Evolutionary conservation across 2,888 invertebrate genomes (phyloP).

Genomic region (Pseudanteris insignis): DNA sequence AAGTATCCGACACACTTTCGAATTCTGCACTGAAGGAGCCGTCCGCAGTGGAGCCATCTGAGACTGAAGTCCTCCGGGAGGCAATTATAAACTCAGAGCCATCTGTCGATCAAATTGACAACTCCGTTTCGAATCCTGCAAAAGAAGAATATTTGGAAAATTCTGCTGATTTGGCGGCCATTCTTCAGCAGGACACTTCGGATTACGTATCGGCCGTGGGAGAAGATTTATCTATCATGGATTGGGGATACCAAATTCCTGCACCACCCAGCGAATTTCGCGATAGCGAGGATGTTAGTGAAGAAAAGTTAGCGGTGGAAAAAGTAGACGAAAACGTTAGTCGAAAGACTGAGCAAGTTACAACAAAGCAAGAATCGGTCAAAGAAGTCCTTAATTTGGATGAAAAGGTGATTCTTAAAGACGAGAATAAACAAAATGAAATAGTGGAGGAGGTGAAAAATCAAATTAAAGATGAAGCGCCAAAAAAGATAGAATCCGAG

Average conservation of each 20-base stretch:
- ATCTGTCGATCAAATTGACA: slow-evolving; percentile 18
- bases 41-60: neutral
- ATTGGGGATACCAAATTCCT: slow-evolving; percentile 71
- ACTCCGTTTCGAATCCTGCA: neutral
- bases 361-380: slow-evolving; percentile 1
- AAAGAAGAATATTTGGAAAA: slow-evolving; percentile 2
- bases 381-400: neutral
- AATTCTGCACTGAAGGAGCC: slow-evolving; percentile 36
- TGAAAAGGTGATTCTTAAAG: neutral
- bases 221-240: slow-evolving; percentile 52
- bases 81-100: neutral
- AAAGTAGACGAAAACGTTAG: neutral
- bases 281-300: slow-evolving; percentile 57
- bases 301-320: neutral
- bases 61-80: neutral
- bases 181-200: slow-evolving; percentile 60
- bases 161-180: slow-evolving; percentile 47
- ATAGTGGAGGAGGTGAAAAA: neutral
- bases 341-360: neutral
- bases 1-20: slow-evolving; percentile 62
- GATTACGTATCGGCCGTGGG: slow-evolving; percentile 60
- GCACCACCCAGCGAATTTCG: slow-evolving; percentile 72
- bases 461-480: neutral
- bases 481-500: neutral
- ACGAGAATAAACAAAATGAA: neutral